A percentile compares a stretch with the other conserved stretches of the same genome.
Evolutionary conservation across 2,888 invertebrate genomes (phyloP).

Genomic region (Furcula furcula): DNA sequence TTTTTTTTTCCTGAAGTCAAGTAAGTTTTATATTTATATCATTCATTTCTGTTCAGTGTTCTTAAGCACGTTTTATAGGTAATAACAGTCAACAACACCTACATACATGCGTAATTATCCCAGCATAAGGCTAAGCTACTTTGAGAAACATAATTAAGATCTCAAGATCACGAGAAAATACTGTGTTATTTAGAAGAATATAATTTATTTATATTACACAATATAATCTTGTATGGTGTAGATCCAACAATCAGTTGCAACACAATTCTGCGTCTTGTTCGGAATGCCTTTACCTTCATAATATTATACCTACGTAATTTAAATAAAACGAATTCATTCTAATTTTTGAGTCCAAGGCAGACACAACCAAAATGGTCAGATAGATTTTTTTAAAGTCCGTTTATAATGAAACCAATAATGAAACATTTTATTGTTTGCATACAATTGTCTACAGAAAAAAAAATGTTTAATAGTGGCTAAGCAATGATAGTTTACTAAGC

Average conservation of each 20-base stretch:
- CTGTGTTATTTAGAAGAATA: background rate
- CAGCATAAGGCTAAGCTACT: background rate
- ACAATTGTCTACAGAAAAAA: constrained; percentile 31
- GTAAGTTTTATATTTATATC: no score
- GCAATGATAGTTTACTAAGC: no score
- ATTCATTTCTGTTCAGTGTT: no score
- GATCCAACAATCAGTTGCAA: background rate
- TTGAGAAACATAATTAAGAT: background rate
- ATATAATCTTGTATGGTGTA: background rate
- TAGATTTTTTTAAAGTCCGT: no score
- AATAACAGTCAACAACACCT: background rate
- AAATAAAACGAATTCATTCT: constrained; percentile 19
- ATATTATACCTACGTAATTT: constrained; percentile 13
- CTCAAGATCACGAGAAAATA: background rate
- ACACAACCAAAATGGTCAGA: constrained; percentile 10
- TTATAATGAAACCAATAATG: constrained; percentile 13
- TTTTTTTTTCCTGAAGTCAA: no score
- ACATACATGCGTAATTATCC: background rate
- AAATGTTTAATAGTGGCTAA: constrained; percentile 22
- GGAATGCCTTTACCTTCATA: constrained; percentile 15
- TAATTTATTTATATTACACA: background rate
- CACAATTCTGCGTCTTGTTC: background rate
- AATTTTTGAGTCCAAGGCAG: constrained; percentile 26
- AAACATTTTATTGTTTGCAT: constrained; percentile 27
- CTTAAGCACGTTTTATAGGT: background rate